Evolutionary conservation across 2,888 invertebrate genomes (phyloP).

Genomic region (Crossocerus cetratus): DNA sequence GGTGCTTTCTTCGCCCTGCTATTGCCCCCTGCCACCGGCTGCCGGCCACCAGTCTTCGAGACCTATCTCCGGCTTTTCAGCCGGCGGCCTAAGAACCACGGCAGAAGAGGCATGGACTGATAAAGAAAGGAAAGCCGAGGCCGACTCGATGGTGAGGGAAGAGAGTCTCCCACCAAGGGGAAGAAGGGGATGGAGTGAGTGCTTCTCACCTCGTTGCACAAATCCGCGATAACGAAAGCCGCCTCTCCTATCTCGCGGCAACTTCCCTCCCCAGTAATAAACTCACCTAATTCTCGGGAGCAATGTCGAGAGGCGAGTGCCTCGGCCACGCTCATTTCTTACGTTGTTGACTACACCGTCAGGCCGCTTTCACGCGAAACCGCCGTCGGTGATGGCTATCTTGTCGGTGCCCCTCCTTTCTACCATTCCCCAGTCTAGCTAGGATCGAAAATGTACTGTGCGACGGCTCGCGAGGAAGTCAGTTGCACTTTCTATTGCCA

Average conservation of each 20-base stretch:
- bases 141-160: background rate
- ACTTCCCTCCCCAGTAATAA: constrained; percentile 65
- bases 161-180: background rate
- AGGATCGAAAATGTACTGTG: background rate
- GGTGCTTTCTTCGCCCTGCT: constrained; percentile 33
- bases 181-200: constrained; percentile 42
- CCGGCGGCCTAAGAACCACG: background rate
- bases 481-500: too few relatives aligned
- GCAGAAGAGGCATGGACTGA: constrained; percentile 15
- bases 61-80: constrained; percentile 8
- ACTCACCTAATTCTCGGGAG: constrained; percentile 64
- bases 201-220: constrained; percentile 59
- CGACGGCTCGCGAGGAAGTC: too few relatives aligned
- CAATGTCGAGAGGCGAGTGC: constrained; percentile 56
- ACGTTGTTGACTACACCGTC: constrained; percentile 60
- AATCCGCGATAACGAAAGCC: constrained; percentile 67
- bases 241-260: constrained; percentile 59
- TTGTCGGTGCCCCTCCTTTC: constrained; percentile 27
- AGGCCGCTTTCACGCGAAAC: constrained; percentile 55
- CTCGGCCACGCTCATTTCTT: constrained; percentile 63
- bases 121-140: background rate
- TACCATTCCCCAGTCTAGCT: too few relatives aligned
- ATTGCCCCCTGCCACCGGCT: constrained; percentile 10
- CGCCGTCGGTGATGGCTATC: constrained; percentile 42
- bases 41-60: constrained; percentile 21